Percentiles rank a stretch among this genome's conserved stretches.
phyloP scores from a whole-genome alignment of 2,888 invertebrate genomes.

The Chaetogeoica ovagalla region DNA sequence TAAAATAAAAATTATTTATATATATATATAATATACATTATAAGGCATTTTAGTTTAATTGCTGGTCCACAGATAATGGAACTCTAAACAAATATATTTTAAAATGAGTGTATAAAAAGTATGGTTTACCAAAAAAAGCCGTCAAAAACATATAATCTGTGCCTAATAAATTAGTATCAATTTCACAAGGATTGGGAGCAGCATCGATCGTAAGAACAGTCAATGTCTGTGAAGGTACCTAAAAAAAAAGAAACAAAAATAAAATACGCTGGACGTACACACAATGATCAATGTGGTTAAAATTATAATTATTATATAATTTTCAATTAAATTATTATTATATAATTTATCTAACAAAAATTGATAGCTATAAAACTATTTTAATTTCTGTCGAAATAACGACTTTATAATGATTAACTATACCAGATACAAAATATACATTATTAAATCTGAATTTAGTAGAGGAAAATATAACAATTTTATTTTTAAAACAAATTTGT shows the following conservation, averaged over 20 bases:
- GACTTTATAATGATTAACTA: no score
- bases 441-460: neutral
- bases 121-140: constrained; percentile 75
- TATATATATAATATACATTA: neutral
- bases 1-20: constrained; percentile 57
- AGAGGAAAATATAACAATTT: neutral
- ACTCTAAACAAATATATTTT: neutral
- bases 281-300: no score
- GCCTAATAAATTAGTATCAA: constrained; percentile 79
- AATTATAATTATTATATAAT: no score
- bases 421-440: no score
- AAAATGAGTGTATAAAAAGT: no score
- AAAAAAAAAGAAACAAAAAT: constrained; percentile 16
- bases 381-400: no score
- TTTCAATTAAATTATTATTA: no score
- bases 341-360: neutral
- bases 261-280: neutral
- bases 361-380: neutral
- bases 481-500: neutral
- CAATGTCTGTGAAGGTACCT: constrained; percentile 63
- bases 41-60: no score
- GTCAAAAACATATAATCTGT: constrained; percentile 93
- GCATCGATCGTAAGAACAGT: constrained; percentile 79
- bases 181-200: constrained; percentile 64
- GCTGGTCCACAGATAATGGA: neutral